Evolutionary conservation across 2,888 invertebrate species (phyloP).

Genomic region (Halictus quadricinctus): DNA sequence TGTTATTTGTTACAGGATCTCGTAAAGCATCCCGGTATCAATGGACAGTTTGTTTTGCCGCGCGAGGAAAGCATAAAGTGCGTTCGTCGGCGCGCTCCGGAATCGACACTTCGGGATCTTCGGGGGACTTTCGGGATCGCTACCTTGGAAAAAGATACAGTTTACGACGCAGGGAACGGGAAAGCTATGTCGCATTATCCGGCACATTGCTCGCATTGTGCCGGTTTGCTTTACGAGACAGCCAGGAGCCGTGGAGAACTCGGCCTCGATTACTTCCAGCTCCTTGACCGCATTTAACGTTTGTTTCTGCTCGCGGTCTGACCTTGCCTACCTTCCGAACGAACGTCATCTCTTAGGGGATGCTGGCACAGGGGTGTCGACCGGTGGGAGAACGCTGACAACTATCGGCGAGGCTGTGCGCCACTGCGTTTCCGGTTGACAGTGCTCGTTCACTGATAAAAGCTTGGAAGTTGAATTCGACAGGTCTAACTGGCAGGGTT

Average conservation of each 20-base stretch:
- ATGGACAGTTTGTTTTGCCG: slow-evolving; percentile 31
- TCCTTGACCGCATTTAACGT: slow-evolving; percentile 76
- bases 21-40: slow-evolving; percentile 57
- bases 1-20: slow-evolving; percentile 20
- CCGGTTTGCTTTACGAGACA: slow-evolving; percentile 65
- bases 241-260: slow-evolving; percentile 63
- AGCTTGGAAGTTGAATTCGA: too few relatives aligned
- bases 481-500: too few relatives aligned
- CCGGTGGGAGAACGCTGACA: slow-evolving; percentile 22
- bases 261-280: slow-evolving; percentile 78
- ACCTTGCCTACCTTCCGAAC: slow-evolving; percentile 30
- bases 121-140: slow-evolving; percentile 3
- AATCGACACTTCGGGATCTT: not conserved
- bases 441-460: not conserved
- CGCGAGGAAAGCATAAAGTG: slow-evolving; percentile 24
- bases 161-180: slow-evolving; percentile 46
- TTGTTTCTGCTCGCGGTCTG: slow-evolving; percentile 71
- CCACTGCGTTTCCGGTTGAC: not conserved
- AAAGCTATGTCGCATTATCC: slow-evolving; percentile 70
- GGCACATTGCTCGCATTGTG: slow-evolving; percentile 71
- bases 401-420: not conserved
- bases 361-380: slow-evolving; percentile 26
- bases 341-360: not conserved
- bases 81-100: slow-evolving; percentile 15
- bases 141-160: slow-evolving; percentile 31